Evolutionary conservation across 2,888 invertebrate species (phyloP).

Genomic region (Xylota segnis): DNA sequence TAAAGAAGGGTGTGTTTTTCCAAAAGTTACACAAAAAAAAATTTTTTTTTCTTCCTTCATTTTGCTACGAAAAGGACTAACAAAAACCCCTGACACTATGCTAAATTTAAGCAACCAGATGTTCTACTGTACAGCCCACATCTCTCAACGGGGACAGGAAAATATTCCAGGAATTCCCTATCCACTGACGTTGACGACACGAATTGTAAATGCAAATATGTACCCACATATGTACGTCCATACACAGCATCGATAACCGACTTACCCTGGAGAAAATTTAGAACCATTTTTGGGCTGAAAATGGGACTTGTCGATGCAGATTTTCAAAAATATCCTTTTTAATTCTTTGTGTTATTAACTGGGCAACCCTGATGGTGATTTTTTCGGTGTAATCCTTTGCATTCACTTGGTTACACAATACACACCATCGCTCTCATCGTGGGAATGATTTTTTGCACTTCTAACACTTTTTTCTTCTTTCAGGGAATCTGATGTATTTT

Average conservation of each 20-base stretch:
- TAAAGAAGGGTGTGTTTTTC: slow-evolving; percentile 76
- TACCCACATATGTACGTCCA: not conserved
- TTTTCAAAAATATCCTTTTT: slow-evolving; percentile 56
- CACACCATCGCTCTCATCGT: slow-evolving; percentile 29
- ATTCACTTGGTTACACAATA: slow-evolving; percentile 51
- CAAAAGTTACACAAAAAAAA: slow-evolving; percentile 56
- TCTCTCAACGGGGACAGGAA: slow-evolving; percentile 5
- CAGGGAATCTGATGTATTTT: slow-evolving; percentile 8
- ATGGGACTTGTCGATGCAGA: slow-evolving; percentile 52
- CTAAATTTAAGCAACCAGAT: slow-evolving; percentile 57
- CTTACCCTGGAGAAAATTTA: slow-evolving; percentile 74
- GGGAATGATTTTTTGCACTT: slow-evolving; percentile 25
- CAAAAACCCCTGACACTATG: slow-evolving; percentile 28
- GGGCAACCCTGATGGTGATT: slow-evolving; percentile 7
- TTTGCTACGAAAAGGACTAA: slow-evolving; percentile 10
- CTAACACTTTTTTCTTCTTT: slow-evolving; percentile 11
- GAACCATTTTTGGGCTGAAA: slow-evolving; percentile 70
- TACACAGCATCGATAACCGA: slow-evolving; percentile 27
- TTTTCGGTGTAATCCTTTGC: slow-evolving; percentile 47
- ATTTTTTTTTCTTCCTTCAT: slow-evolving; percentile 27
- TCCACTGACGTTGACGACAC: slow-evolving; percentile 37
- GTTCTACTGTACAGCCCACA: slow-evolving; percentile 40
- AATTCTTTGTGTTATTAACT: slow-evolving; percentile 7
- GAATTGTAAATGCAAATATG: slow-evolving; percentile 53
- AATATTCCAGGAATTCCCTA: slow-evolving; percentile 54